Base-by-base conservation (phyloP, 2,113 vertebrate species). In the Ploceus nigricollis region DNA sequence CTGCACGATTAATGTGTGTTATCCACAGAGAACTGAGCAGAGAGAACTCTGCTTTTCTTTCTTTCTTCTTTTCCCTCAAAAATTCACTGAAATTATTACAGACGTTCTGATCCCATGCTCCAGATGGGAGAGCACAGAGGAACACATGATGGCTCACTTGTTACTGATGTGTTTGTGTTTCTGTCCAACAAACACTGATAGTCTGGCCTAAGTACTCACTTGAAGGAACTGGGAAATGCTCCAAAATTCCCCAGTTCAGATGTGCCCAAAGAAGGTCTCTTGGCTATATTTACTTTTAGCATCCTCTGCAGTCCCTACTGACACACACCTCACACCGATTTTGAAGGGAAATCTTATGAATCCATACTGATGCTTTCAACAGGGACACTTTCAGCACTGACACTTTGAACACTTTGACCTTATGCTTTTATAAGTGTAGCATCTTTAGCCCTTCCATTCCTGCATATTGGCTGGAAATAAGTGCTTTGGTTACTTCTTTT, bases 181-280 rank as follows among this genome's bases (percentile, higher is more conserved):
- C 66, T 82, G 66, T 92, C 66, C 92, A 88, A 83, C 42, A 85
- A 87, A 91, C 25, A 66, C 65, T 61, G 57, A 72, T 2, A 5
- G 19, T 90, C 70, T 88, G 92, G 79, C 53, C 75, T 70, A 83
- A 91, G 54, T 57, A 77, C n/a, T 82, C 54, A 31, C 40, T 20
- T 92, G 82, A 83, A 95, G 39, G 31, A 39, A 82, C 71, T 88
- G 47, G 50, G 79, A 94, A 90, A 83, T 77, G 33, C 47, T 93
- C 82, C 85, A 93, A 63, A 93, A 90, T 72, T 47, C 45, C 28
- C 23, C 42, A 73, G 30, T 73, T 73, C 71, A 77, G 30, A 92
- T 73, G 63, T 72, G 42, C 27, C 51, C 60, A 14, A 87, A 87
- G 50, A 63, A 81, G 40, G 27, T 89, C 60, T 87, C 68, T 85